A percentile compares a stretch with the other conserved stretches of the same genome.
phyloP scores from a whole-genome alignment of 92 coral and sea anemone species.

The Meandrina meandrites region DNA sequence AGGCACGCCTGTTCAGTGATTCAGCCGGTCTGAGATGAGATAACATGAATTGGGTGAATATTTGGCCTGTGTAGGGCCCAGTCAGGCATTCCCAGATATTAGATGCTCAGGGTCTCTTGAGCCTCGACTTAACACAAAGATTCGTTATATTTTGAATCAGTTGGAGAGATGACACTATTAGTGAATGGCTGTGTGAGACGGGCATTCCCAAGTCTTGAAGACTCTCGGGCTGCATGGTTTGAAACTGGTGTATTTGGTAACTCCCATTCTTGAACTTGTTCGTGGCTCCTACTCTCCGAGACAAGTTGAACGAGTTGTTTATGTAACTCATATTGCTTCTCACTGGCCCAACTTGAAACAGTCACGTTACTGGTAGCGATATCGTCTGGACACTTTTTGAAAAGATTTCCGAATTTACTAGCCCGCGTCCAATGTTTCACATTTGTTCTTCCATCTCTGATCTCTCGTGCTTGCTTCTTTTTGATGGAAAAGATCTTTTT shows the following conservation, averaged over 20 bases:
- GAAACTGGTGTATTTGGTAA: no score
- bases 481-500: not conserved
- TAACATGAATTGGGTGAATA: no score
- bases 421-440: not conserved
- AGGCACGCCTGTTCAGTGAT: no score
- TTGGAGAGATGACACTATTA: not conserved
- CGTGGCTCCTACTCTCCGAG: not conserved
- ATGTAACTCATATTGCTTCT: slow-evolving; percentile 11
- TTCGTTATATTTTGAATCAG: no score
- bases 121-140: not conserved
- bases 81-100: no score
- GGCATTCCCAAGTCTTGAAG: no score
- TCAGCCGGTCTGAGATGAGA: no score
- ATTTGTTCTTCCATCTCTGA: not conserved
- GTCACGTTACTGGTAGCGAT: not conserved
- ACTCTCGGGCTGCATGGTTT: no score
- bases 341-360: not conserved
- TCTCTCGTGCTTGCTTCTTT: not conserved
- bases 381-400: not conserved
- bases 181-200: not conserved
- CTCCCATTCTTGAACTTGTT: not conserved
- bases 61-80: no score
- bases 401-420: not conserved
- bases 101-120: not conserved
- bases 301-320: not conserved